Base-by-base conservation (phyloP, 35 echinoderm and acorn worm genomes). In the Acanthaster planci region DNA sequence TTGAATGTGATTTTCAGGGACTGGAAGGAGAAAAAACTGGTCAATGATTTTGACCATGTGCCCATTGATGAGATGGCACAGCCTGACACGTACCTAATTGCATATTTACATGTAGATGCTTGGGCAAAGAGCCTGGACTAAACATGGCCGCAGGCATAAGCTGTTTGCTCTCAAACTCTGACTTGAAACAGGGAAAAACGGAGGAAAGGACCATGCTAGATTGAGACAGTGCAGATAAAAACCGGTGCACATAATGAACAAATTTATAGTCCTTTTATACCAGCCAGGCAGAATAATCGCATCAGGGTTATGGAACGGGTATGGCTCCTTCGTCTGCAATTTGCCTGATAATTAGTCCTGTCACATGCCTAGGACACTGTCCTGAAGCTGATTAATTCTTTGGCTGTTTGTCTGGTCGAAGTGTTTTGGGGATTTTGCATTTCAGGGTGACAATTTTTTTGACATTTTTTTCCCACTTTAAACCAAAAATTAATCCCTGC, bases 261-360 rank as follows among this genome's bases (percentile, higher is more conserved):
- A 72, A 72, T 72, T 72, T 72, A 72, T 72, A 72, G 64, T 72
- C 9, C 10, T 30, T 72, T 72, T 31, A 72, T 27, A 29, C 34
- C 34, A 34, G 22, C 8, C 30, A 34, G 64, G 30, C 64, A 72
- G 34, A 72, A 72, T 34, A 72, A 34, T 26, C 64, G 9, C 30
- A 72, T 72, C 64, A 29, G 7, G 64, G 64, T 21, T 29, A 26
- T 21, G 22, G 10, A 29, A 34, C 22, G 64, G 64, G 23, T 34
- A 31, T 10, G 64, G 14, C 26, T 15, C 19, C 18, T 34, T 34
- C 64, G 23, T 72, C 64, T 72, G 64, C 34, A 26, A 26, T 72
- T 72, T 26, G 14, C 30, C 64, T 72, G 23, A 34, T 72, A 72
- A 72, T 72, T 72, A 72, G 26, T 72, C 26, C 30, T 72, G 64